phyloP scores from a whole-genome alignment of 2,113 vertebrate species.

The Pygathrix nemaeus region DNA sequence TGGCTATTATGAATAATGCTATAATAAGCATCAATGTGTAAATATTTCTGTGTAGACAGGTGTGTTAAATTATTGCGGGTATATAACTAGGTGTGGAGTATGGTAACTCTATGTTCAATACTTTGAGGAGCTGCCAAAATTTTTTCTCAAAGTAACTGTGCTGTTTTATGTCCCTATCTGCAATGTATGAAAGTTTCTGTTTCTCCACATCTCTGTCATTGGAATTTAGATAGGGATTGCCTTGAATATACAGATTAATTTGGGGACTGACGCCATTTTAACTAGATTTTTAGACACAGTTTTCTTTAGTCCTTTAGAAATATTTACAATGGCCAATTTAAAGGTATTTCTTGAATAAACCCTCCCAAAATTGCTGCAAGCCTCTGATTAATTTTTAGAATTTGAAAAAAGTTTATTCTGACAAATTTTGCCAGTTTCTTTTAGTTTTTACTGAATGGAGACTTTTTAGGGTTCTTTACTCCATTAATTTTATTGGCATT shows the following conservation, averaged over 20 bases:
- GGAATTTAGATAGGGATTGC: not conserved
- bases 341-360: not conserved
- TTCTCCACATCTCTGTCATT: not conserved
- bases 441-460: not conserved
- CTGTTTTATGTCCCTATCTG: not conserved
- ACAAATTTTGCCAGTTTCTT: not conserved
- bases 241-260: not conserved
- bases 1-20: too few species aligned
- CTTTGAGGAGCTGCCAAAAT: not conserved
- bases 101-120: not conserved
- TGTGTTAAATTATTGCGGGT: not conserved
- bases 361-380: not conserved
- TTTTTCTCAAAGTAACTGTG: not conserved
- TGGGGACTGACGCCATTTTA: not conserved
- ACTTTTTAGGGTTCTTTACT: not conserved
- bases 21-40: too few species aligned
- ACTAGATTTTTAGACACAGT: not conserved
- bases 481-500: not conserved
- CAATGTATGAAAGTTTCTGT: not conserved
- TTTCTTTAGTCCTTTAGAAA: not conserved
- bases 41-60: not conserved
- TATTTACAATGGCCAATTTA: not conserved
- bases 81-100: not conserved
- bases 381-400: not conserved
- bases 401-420: not conserved